phyloP scores from a whole-genome alignment of 2,888 invertebrate species.

The Netelia virgata region DNA sequence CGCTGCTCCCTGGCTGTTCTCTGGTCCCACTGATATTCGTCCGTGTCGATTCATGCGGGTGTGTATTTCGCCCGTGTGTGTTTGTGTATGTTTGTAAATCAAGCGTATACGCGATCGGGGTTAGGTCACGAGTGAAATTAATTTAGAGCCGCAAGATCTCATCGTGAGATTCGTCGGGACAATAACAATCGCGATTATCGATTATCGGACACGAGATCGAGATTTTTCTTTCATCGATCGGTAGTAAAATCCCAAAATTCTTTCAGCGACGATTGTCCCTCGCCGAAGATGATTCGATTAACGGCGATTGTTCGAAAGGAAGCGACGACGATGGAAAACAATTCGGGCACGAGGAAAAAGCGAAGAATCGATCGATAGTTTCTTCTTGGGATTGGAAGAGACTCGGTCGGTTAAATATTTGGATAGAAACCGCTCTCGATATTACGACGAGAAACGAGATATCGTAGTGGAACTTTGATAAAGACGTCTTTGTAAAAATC shows the following conservation, averaged over 20 bases:
- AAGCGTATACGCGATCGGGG: background rate
- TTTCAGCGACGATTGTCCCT: too few species aligned
- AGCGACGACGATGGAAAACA: background rate
- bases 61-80: too few species aligned
- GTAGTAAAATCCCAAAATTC: too few species aligned
- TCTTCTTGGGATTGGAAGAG: background rate
- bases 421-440: constrained; percentile 33
- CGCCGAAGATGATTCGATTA: background rate
- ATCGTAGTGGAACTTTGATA: background rate
- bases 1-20: constrained; percentile 26
- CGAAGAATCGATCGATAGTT: constrained; percentile 6
- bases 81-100: background rate
- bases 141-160: constrained; percentile 7
- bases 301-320: too few species aligned
- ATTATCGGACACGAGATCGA: background rate
- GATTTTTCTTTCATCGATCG: too few species aligned
- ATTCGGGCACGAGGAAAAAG: background rate
- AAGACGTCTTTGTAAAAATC: too few species aligned
- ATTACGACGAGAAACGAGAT: constrained; percentile 6
- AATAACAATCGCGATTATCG: constrained; percentile 1
- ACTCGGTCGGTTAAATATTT: constrained; percentile 26
- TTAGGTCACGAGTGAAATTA: constrained; percentile 11
- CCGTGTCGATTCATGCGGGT: too few species aligned
- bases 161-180: background rate
- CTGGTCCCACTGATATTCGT: background rate